A percentile compares a stretch with the other conserved stretches of the same genome.
phyloP scores from a whole-genome alignment of 1,140 invertebrate species.

The Apocrypta bakeri region DNA sequence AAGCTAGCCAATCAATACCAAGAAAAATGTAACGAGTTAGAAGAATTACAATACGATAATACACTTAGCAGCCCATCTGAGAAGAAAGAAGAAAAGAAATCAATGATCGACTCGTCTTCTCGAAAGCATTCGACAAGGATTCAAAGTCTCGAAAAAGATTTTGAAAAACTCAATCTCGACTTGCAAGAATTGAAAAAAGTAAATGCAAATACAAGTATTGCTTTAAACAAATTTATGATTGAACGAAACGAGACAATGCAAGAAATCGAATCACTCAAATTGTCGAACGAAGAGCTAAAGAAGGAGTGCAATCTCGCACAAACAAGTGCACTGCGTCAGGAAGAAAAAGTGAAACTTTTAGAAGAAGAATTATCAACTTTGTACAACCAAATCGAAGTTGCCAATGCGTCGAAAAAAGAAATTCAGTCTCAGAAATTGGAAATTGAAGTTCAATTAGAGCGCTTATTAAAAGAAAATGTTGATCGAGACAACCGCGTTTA shows the following conservation, averaged over 20 bases:
- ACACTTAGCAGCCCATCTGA: background rate
- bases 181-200: conserved; percentile 38
- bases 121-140: conserved; percentile 35
- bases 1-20: conserved; percentile 52
- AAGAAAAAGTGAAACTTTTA: conserved; percentile 54
- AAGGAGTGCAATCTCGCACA: conserved; percentile 40
- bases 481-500: background rate
- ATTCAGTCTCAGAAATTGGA: conserved; percentile 53
- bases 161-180: conserved; percentile 45
- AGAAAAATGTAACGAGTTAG: conserved; percentile 59
- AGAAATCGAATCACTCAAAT: conserved; percentile 26
- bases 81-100: conserved; percentile 7
- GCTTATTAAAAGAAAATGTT: conserved; percentile 39
- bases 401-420: conserved; percentile 11
- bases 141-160: conserved; percentile 45
- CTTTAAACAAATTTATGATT: conserved; percentile 9
- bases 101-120: background rate
- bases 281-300: conserved; percentile 45
- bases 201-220: background rate
- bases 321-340: conserved; percentile 28
- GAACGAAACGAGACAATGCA: background rate
- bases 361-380: conserved; percentile 54
- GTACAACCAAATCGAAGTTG: conserved; percentile 53
- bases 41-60: conserved; percentile 50
- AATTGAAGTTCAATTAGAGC: conserved; percentile 47